phyloP scores from a whole-genome alignment of 2,113 vertebrate genomes.

The Brachirus orientalis region DNA sequence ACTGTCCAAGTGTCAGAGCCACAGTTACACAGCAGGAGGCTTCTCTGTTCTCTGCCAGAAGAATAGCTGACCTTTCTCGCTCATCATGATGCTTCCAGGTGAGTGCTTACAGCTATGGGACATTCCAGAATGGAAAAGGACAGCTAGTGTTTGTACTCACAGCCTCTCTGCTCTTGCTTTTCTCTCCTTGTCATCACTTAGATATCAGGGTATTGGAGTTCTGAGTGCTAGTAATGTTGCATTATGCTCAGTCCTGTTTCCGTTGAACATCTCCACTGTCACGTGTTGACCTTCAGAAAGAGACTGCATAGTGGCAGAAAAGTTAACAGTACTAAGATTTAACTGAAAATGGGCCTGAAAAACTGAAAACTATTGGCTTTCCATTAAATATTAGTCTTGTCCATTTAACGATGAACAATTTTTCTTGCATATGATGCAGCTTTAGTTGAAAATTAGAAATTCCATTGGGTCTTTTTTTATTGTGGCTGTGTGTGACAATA shows the following conservation, averaged over 20 bases:
- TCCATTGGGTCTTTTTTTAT: no score
- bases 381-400: slow-evolving; percentile 2
- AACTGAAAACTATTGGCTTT: not conserved
- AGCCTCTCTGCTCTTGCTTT: slow-evolving; percentile 8
- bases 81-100: slow-evolving; percentile 22
- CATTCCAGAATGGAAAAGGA: slow-evolving; percentile 35
- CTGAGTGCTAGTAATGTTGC: slow-evolving; percentile 9
- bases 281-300: not conserved
- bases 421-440: not conserved
- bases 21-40: slow-evolving; percentile 36
- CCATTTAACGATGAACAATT: not conserved
- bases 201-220: not conserved
- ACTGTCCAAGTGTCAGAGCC: slow-evolving; percentile 11
- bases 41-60: slow-evolving; percentile 48
- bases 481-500: no score
- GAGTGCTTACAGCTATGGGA: slow-evolving; percentile 42
- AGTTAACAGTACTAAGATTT: slow-evolving; percentile 1
- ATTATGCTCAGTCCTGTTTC: slow-evolving; percentile 28
- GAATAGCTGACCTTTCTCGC: slow-evolving; percentile 57
- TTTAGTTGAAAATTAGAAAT: no score
- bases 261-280: slow-evolving; percentile 3
- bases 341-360: not conserved
- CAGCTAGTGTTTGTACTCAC: slow-evolving; percentile 25
- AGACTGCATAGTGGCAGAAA: not conserved
- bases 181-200: not conserved